Evolutionary conservation across 2,113 vertebrate species (phyloP).

Genomic region (Lamprotornis superbus): DNA sequence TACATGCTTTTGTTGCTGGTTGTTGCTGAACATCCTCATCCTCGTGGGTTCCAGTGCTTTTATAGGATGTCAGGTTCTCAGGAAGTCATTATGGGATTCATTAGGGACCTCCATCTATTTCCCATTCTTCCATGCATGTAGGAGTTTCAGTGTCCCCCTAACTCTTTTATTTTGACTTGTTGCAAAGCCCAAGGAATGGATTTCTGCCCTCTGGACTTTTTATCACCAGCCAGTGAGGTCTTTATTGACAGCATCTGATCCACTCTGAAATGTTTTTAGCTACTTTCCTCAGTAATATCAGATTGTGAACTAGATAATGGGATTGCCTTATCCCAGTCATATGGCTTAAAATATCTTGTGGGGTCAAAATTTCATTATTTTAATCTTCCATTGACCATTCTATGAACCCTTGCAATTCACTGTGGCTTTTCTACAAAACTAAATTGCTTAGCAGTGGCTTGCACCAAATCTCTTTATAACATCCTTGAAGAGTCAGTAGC

Average conservation of each 20-base stretch:
- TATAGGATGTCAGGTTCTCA: background rate
- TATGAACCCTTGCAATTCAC: background rate
- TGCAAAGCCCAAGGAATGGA: background rate
- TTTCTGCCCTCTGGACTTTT: background rate
- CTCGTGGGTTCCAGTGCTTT: background rate
- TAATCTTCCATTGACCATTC: background rate
- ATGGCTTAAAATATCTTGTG: background rate
- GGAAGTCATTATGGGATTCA: background rate
- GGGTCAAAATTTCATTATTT: conserved; percentile 34
- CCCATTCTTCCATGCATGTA: background rate
- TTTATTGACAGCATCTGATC: background rate
- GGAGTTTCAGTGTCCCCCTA: background rate
- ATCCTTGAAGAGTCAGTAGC: background rate
- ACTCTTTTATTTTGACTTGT: background rate
- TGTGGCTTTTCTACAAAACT: background rate
- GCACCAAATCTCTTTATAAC: background rate
- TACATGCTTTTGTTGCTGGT: background rate
- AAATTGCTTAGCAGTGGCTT: background rate
- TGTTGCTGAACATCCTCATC: background rate
- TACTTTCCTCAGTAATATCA: background rate
- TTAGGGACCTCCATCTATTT: background rate
- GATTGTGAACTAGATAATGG: background rate
- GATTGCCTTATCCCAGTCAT: background rate
- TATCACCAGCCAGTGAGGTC: background rate
- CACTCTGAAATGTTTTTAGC: background rate